A percentile compares a stretch with the other conserved stretches of the same genome.
phyloP scores from a whole-genome alignment of 2,888 invertebrate genomes.

The Eristalis arbustorum region DNA sequence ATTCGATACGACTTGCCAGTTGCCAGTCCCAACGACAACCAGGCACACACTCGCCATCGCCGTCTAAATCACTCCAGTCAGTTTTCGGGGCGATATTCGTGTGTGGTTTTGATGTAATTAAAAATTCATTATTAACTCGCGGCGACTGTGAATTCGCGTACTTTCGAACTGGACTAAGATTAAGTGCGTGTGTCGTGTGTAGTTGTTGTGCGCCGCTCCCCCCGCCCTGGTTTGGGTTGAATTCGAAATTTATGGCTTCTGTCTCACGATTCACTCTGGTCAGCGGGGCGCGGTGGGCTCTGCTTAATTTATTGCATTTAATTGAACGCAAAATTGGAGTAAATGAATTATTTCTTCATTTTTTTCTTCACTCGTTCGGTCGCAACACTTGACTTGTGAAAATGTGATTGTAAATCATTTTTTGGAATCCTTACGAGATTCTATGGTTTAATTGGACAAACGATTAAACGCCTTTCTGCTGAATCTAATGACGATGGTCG shows the following conservation, averaged over 20 bases:
- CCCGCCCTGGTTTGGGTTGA: constrained; percentile 32
- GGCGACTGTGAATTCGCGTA: constrained; percentile 39
- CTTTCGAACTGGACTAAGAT: constrained; percentile 22
- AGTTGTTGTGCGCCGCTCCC: not conserved
- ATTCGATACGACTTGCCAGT: constrained; percentile 16
- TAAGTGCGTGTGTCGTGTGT: not conserved
- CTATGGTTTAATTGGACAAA: not conserved
- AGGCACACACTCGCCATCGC: constrained; percentile 42
- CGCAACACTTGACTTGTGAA: not conserved
- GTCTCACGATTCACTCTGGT: not conserved
- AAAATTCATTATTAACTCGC: constrained; percentile 41
- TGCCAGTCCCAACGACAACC: not conserved
- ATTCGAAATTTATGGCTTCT: constrained; percentile 55
- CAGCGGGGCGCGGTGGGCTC: not conserved
- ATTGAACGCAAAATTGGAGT: constrained; percentile 3
- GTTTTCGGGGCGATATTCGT: constrained; percentile 13
- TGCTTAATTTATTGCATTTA: constrained; percentile 31
- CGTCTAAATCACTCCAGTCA: constrained; percentile 30
- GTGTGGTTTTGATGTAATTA: constrained; percentile 46
- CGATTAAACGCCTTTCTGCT: constrained; percentile 3
- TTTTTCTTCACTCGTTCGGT: not conserved
- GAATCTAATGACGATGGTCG: not conserved
- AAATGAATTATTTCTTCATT: not conserved
- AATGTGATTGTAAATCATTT: constrained; percentile 1
- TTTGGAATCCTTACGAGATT: constrained; percentile 2